Conservation (phyloP, 2,113 vertebrate species). For the Uria lomvia region DNA sequence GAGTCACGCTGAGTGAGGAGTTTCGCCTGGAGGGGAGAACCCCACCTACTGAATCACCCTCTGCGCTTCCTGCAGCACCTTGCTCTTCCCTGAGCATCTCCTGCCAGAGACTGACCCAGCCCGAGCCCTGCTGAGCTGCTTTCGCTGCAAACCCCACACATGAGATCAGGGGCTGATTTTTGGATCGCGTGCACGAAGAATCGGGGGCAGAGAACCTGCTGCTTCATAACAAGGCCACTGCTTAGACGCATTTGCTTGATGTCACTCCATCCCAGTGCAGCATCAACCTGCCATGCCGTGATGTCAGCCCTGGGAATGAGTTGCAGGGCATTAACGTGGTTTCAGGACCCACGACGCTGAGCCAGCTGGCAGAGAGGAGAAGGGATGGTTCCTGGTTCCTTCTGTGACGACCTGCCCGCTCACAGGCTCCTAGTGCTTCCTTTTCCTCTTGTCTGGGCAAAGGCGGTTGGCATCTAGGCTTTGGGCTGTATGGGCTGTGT, state of each 20-base stretch:
- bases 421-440: not conserved
- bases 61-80: not conserved
- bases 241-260: not conserved
- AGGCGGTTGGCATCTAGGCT: not conserved
- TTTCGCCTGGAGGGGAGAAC: not conserved
- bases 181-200: not conserved
- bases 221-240: not conserved
- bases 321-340: not conserved
- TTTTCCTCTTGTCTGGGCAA: not conserved
- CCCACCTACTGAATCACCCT: conserved; percentile 9
- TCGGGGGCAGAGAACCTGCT: not conserved
- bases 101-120: not conserved
- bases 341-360: fast-evolving
- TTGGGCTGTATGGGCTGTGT: not conserved
- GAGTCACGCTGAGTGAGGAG: not conserved
- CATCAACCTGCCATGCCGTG: fast-evolving
- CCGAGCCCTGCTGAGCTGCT: not conserved
- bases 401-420: not conserved
- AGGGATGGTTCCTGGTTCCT: not conserved
- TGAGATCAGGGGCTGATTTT: not conserved
- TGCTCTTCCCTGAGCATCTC: not conserved
- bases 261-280: not conserved
- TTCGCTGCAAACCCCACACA: not conserved
- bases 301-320: not conserved
- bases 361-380: not conserved